Conservation (phyloP, 2,797 vertebrate species). For the Nothura maculosa region DNA sequence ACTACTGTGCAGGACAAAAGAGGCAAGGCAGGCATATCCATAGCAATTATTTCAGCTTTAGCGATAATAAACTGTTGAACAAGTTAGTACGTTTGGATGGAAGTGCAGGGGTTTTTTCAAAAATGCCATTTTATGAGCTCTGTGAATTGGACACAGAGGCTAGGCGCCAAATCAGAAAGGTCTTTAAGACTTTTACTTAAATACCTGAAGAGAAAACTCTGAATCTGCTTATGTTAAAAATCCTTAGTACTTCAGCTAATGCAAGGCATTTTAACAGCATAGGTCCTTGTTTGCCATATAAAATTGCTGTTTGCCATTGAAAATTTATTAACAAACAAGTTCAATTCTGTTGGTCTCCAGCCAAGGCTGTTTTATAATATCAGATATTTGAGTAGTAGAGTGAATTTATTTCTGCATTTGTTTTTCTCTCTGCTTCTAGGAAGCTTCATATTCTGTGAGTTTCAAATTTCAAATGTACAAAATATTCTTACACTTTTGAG, state of each 20-base stretch:
- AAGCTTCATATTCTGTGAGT: not conserved
- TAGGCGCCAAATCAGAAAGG: not conserved
- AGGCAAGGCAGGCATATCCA: not conserved
- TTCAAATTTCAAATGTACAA: not conserved
- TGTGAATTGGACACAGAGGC: not conserved
- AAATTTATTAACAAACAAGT: not conserved
- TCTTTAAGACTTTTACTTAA: not conserved
- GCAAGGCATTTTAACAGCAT: not conserved
- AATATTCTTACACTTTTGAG: not conserved
- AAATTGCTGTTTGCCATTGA: too few relatives aligned
- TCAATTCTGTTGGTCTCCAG: not conserved
- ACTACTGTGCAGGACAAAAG: constrained; percentile 22
- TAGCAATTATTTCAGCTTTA: constrained; percentile 51
- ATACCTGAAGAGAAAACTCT: not conserved
- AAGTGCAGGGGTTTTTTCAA: not conserved
- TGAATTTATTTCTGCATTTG: not conserved
- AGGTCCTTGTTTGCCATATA: not conserved
- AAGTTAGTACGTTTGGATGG: not conserved
- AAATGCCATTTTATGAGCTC: not conserved
- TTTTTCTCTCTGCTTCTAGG: not conserved
- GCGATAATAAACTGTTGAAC: not conserved
- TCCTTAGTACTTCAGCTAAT: not conserved
- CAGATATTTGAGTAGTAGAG: not conserved
- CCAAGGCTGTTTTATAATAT: not conserved
- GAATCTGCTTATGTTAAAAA: not conserved